Evolutionary conservation across 2,113 vertebrate genomes (phyloP).

Genomic region (Menidia beryllina): DNA sequence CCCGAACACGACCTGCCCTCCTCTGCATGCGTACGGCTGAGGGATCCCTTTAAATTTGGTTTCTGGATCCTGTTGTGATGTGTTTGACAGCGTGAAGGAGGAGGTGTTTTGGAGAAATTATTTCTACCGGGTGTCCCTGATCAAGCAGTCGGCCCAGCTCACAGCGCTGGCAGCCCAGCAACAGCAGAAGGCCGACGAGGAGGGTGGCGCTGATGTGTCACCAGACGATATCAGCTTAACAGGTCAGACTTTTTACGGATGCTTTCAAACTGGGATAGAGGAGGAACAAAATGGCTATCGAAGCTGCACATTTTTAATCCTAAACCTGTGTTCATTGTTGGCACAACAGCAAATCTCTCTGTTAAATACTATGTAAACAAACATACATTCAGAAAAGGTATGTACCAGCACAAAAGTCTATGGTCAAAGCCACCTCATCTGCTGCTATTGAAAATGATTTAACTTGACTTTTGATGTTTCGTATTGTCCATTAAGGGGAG

Average conservation of each 20-base stretch:
- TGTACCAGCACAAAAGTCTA: no score
- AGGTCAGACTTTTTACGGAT: conserved; percentile 77
- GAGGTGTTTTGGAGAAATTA: conserved; percentile 99
- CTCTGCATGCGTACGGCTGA: not conserved
- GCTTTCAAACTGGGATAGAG: not conserved
- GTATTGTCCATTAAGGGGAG: no score
- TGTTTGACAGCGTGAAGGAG: conserved; percentile 90
- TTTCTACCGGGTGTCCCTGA: conserved; percentile 95
- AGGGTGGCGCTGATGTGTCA: conserved; percentile 40
- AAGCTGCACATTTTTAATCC: no score
- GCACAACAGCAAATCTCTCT: no score
- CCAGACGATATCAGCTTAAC: conserved; percentile 77
- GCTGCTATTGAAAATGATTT: no score
- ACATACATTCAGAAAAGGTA: no score
- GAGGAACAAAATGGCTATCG: not conserved
- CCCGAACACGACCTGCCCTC: no score
- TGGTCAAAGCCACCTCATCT: no score
- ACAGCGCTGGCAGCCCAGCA: conserved; percentile 93
- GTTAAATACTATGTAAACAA: no score
- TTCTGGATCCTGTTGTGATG: not conserved
- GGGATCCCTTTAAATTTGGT: not conserved
- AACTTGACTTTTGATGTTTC: no score
- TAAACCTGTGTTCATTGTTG: no score
- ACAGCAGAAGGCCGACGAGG: conserved; percentile 73
- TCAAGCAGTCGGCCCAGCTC: conserved; percentile 97